Evolutionary conservation across 2,797 vertebrate genomes (phyloP), one percentile per base, ranked within the genome.

Genomic region (Clarias pachynema): DNA sequence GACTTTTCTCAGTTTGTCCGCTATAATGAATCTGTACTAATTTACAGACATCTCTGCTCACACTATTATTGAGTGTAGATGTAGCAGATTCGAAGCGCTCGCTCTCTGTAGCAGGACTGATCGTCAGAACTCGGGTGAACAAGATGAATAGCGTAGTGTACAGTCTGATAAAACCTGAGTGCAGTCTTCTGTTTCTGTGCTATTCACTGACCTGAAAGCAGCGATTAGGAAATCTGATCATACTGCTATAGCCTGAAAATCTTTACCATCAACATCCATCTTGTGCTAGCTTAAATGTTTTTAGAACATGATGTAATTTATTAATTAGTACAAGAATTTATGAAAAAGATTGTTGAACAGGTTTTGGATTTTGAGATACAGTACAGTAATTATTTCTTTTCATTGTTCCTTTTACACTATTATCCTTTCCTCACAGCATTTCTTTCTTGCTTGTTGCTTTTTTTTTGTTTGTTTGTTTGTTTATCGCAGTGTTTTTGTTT

Each of bases 151-250:
- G 91, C 93, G 90, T 93, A 91, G 91, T 90, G 93, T 91, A 92
- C 92, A 91, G 90, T 84, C 72, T 88, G 90, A 90, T 91, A 92
- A 92, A 93, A 93, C 91, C 89, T 90, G 87, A 88, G 89, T 75
- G 85, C 84, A 89, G 92, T 91, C 91, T 95, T 91, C 89, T 88
- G 89, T 94, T 90, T 92, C 93, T 90, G 90, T 91, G 90, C 93
- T 91, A 90, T 84, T 84, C 87, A 87, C 88, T 83, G 57, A 85
- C 86, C 89, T 86, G 90, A 90, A 68, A 91, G 87, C 87, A 88
- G 72, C 59, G 56, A 84, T 85, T 44, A 79, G 68, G 81, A 79
- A 83, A 84, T 79, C 24, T 79, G 81, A 83, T 83, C 72, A 26
- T 59, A 77, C 40, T 3, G 31, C 69, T 69, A 83, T 9, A 78